Evolutionary conservation across 2,888 invertebrate genomes (phyloP), one percentile per base, ranked within the genome.

Genomic region (Mongoloraphidia duomilia): DNA sequence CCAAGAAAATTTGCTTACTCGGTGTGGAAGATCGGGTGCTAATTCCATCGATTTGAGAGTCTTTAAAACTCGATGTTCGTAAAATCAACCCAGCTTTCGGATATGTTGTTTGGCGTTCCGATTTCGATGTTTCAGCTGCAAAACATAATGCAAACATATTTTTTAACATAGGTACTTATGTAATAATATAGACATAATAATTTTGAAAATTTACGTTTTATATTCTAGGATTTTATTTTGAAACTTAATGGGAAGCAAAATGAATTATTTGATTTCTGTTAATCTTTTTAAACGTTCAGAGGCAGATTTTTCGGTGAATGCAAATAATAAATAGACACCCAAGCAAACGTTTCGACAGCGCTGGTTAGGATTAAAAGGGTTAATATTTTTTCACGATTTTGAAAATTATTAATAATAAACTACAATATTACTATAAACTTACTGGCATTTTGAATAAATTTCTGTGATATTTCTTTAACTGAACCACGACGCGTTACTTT

Each of bases 391-490:
- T 13, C 35, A 36, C 35, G n/a, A 13, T 17, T 13, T 44, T 34
- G 8, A 35, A 26, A 34, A 35, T 37, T 17, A 14, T 12, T 13
- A 37, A 45, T 36, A 17, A 17, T n/a, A 17, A 17, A 17, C 13
- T 11, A 35, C 9, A 2, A 44, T 8, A 5, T 44, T 13, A 17
- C 5, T 6, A 9, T 13, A 17, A 13, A 48, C 55, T 57, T 58
- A 72, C 73, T 72, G 58, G 79, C 75, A 63, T 79, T 83, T 60
- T 84, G 82, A 58, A 82, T 81, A 62, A 81, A 85, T 64, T 84
- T 85, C 62, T 85, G 82, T n/a, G 83, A 82, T 54, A 85, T 73
- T 49, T 82, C 84, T 62, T 83, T 83, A 11, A 85, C 82, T 0
- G 85, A 85, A 55, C 79, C 82, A 57, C 80, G 75, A n/a, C 83